phyloP scores from a whole-genome alignment of 2,113 vertebrate species.

The Tonatia bakeri region DNA sequence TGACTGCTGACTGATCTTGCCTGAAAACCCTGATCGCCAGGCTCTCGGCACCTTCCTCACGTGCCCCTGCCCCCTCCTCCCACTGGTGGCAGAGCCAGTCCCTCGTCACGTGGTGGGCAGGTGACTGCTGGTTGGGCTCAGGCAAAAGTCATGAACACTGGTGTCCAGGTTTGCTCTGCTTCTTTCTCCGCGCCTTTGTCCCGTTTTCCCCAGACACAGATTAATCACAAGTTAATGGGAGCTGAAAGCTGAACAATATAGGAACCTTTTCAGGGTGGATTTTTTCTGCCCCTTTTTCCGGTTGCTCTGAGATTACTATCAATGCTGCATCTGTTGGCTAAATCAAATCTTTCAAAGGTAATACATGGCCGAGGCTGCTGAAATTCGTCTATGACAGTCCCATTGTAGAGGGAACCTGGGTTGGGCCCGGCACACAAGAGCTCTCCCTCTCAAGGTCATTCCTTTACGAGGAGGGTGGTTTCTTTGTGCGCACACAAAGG shows the following conservation, averaged over 20 bases:
- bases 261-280: constrained; percentile 57
- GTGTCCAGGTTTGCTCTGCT: neutral
- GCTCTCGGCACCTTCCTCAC: neutral
- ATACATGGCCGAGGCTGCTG: constrained; percentile 51
- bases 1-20: neutral
- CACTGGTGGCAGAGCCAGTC: neutral
- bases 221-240: constrained; percentile 80
- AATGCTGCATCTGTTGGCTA: constrained; percentile 60
- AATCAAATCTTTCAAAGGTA: constrained; percentile 79
- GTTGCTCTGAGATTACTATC: constrained; percentile 50
- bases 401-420: constrained; percentile 40
- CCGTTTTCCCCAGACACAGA: constrained; percentile 55
- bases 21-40: fast-evolving
- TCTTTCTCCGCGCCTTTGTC: neutral
- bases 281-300: constrained; percentile 57
- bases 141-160: neutral
- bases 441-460: constrained; percentile 32
- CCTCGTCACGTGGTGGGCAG: neutral
- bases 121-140: neutral
- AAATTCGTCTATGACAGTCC: constrained; percentile 74
- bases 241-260: constrained; percentile 65
- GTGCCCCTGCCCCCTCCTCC: no score
- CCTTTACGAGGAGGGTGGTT: constrained; percentile 37
- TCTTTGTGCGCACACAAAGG: constrained; percentile 39
- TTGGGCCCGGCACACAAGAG: neutral